Base-by-base conservation (phyloP, 2,797 vertebrate species). In the Ctenochaetus hawaiiensis region DNA sequence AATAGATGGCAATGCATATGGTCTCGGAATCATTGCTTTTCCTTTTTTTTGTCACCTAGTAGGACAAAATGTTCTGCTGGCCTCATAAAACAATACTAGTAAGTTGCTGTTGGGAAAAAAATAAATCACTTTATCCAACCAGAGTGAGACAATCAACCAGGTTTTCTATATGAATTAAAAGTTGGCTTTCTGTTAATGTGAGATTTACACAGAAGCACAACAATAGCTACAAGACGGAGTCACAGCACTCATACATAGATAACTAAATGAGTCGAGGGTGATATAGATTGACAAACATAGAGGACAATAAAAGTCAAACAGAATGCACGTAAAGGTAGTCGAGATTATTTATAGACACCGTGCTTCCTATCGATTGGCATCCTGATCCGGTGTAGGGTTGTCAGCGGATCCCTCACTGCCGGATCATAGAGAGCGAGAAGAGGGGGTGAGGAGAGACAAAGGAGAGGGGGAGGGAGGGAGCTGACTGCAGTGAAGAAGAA, bases 401-500 rank as follows among this genome's bases (percentile, higher is more conserved):
- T 68, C 52, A n/a, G 77, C 17, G 22, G 49, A 64, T 86, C 78
- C 75, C 82, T 83, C 65, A 23, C 48, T 44, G 9, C 51, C 14
- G 9, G 76, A 83, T 81, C 65, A 37, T 58, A 57, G 37, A 34
- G 59, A 22, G 57, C 0, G 8, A 62, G 79, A 54, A 30, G 71
- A 49, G 75, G 72, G 4, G 75, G 81, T 79, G 77, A 60, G 59
- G 60, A 23, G 30, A 73, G 69, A 34, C 23, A 9, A 44, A 43
- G 59, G 10, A 66, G 58, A 0, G 22, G 14, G 57, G 37, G 17
- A 48, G 71, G 18, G 59, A 51, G 72, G 51, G 65, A 51, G 64
- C 9, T 61, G 61, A 84, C 81, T 86, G 87, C 83, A 85, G 82
- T 78, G 67, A 59, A 61, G 67, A 41, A 78, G 78, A 23, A 86